Conservation (phyloP, 2,113 vertebrate species). For the Suncus etruscus region DNA sequence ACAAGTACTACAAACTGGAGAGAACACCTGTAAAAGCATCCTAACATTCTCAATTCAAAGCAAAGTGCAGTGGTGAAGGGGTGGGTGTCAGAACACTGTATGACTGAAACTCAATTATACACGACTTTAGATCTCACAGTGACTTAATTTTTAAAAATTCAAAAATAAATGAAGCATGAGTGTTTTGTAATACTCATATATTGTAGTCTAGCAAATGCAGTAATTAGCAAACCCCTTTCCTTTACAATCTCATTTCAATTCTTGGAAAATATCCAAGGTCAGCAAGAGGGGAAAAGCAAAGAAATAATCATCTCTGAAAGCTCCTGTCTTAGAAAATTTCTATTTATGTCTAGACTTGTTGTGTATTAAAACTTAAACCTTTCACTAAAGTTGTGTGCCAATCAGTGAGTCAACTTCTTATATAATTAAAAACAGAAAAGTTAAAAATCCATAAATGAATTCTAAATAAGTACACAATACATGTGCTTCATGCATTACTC, state of each 20-base stretch:
- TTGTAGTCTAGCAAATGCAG: background rate
- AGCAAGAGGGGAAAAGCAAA: background rate
- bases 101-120: too few relatives aligned
- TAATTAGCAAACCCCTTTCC: background rate
- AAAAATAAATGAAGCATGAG: slow-evolving; percentile 8
- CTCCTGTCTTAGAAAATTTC: background rate
- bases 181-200: background rate
- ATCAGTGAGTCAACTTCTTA: slow-evolving; percentile 30
- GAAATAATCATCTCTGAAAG: slow-evolving; percentile 11
- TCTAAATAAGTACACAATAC: background rate
- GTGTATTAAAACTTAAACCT: background rate
- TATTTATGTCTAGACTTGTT: slow-evolving; percentile 40
- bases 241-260: background rate
- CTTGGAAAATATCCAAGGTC: background rate
- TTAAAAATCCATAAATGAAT: slow-evolving; percentile 30
- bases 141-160: background rate
- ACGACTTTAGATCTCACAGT: too few relatives aligned
- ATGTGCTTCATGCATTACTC: background rate
- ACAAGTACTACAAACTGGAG: background rate
- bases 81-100: too few relatives aligned
- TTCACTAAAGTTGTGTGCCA: background rate
- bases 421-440: slow-evolving; percentile 41
- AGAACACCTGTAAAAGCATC: background rate
- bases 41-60: too few relatives aligned
- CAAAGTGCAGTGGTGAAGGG: too few relatives aligned